Conservation (phyloP, 2,113 vertebrate species). For the Narcine bancroftii region DNA sequence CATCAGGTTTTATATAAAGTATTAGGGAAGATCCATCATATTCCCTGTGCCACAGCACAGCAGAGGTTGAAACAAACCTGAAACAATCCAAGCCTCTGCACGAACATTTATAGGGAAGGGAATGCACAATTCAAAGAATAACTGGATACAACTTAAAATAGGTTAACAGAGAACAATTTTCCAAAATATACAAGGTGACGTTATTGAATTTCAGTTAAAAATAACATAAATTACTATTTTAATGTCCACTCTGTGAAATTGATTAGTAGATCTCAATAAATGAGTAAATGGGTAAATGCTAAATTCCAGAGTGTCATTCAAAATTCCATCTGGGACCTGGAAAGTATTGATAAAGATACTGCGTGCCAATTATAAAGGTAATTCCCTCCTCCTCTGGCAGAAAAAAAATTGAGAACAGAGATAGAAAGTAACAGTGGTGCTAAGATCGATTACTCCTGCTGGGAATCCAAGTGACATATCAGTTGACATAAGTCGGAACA, state of each 20-base stretch:
- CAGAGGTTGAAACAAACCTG: background rate
- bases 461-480: background rate
- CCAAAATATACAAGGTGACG: background rate
- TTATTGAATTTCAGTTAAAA: conserved; percentile 28
- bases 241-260: background rate
- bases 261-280: background rate
- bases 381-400: conserved; percentile 10
- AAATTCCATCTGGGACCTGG: background rate
- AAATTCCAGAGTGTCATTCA: conserved; percentile 15
- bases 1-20: too few relatives aligned
- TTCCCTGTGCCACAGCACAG: background rate
- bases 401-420: conserved; percentile 12
- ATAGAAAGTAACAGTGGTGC: background rate
- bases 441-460: background rate
- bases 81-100: background rate
- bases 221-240: conserved; percentile 14
- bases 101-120: background rate
- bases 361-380: conserved; percentile 31
- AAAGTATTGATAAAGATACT: conserved; percentile 26
- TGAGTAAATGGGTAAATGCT: conserved; percentile 13
- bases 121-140: background rate
- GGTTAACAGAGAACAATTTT: background rate
- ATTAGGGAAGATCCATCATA: background rate
- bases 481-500: background rate
- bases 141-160: background rate